Base-by-base conservation (phyloP, 1,140 invertebrate genomes). In the Arctopsyche grandis region DNA sequence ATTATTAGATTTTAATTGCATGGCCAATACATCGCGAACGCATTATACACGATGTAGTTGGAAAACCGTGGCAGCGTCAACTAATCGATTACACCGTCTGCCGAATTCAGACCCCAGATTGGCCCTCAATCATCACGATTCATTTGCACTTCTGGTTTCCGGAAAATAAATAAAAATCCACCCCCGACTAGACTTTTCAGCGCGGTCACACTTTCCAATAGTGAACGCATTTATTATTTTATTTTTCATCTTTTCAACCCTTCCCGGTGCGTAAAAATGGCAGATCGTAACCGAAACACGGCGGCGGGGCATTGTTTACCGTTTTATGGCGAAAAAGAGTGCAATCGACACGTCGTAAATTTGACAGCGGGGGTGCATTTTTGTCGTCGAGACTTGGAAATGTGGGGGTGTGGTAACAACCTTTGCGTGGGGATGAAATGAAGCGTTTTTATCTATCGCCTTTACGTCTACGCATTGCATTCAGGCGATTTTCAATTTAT, bases 281-380 rank as follows among this genome's bases (percentile, higher is more conserved):
- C 29, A 38, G 29, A 38, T 38, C 29, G 29, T 38, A 60, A 60
- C 16, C n/a, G 56, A 60, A 60, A 60, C 56, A 19, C n/a, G 5
- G 19, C 14, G n/a, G n/a, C 56, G 56, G 5, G 56, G 21, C 56
- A 60, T 21, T 21, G 14, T 60, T 60, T 60, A 60, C 56, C 56
- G 9, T 60, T 60, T 60, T 60, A 9, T 21, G n/a, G 21, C 56
- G 56, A 19, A 43, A 69, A 69, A 29, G 66, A 69, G 66, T 69
- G 66, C 66, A 69, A 69, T 69, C 66, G 66, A 69, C 66, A 69
- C 9, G 66, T 69, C 66, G 66, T 69, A 69, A 69, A 69, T 69
- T 69, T 69, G 29, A 69, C 66, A 69, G 66, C 66, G 66, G 66
- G n/a, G 66, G 66, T 69, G 66, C 29, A 69, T 69, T 69, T 69